Base-by-base conservation (phyloP, 2,888 invertebrate species). In the Lithophane ornitopus region DNA sequence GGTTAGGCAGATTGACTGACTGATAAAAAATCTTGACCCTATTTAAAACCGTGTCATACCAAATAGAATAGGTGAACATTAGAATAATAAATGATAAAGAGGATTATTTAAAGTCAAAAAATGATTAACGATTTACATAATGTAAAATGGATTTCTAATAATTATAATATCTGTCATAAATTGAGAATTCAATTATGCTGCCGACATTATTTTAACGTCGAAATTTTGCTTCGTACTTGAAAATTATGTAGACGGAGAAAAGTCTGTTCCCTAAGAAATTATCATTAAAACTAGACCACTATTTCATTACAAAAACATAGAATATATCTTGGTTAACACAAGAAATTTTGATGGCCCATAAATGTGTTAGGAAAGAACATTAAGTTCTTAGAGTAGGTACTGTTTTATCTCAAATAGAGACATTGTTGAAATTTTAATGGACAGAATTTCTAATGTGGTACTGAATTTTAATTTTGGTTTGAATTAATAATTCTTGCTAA, bases 351-450 rank as follows among this genome's bases (percentile, higher is more conserved):
- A 74, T 76, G 62, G 77, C 28, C 59, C 87, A 67, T 85, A 82
- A 86, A 86, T 69, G 79, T 82, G 77, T 87, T 78, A 78, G 26
- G 77, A 86, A 80, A 76, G 84, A 70, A 78, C 82, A 87, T 82
- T 75, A 76, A 76, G 61, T 76, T 85, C 70, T 77, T 61, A 75
- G 73, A 70, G 66, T 34, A 34, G 34, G 34, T 77, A 74, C 71
- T 74, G 76, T 74, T 80, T 80, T 85, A 85, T 70, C 80, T 78
- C 65, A 70, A 75, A 85, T 74, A 79, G 72, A 82, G 80, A 82
- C 66, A 70, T 70, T 78, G 82, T 75, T 75, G 74, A 78, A 85
- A 87, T 71, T 77, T 75, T 80, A 82, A 85, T 78, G 76, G 61
- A 70, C 74, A 14, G 69, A 85, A 80, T 82, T 71, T 67, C 65